phyloP scores from a whole-genome alignment of 2,113 vertebrate genomes.

The Sorex fumeus region DNA sequence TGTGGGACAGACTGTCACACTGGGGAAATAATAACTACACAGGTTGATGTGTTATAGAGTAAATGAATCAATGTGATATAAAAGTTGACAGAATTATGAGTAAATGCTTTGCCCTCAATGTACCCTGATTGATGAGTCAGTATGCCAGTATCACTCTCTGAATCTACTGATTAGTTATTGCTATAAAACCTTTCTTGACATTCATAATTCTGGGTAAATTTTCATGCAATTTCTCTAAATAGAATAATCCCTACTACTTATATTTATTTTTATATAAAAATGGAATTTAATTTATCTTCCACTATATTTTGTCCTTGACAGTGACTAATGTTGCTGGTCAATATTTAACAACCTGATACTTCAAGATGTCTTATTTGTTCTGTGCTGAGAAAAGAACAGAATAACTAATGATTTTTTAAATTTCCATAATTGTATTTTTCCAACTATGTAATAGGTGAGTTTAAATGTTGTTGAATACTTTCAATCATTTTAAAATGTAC shows the following conservation, averaged over 20 bases:
- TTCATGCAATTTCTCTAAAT: conserved; percentile 44
- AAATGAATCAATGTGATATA: background rate
- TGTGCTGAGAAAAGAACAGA: conserved; percentile 16
- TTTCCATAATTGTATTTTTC: background rate
- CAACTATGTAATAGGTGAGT: background rate
- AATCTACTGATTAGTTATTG: background rate
- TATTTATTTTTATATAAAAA: conserved; percentile 38
- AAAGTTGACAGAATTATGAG: background rate
- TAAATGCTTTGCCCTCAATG: background rate
- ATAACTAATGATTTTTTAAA: background rate
- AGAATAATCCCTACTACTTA: background rate
- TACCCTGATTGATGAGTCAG: background rate
- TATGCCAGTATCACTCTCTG: background rate
- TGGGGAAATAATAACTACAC: background rate
- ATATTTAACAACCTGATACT: background rate
- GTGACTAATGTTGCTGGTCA: background rate
- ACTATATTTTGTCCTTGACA: conserved; percentile 16
- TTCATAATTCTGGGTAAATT: background rate
- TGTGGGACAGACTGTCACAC: background rate
- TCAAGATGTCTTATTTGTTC: conserved; percentile 38
- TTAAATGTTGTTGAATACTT: background rate
- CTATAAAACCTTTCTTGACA: background rate
- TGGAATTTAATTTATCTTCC: background rate
- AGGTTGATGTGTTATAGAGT: background rate
- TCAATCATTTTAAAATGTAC: background rate